Percentiles rank a stretch among this genome's conserved stretches.
These are phyloP conservation scores for Ernsta delagoae DNA, from an alignment of 2,888 invertebrate genomes.

Conservation along the genomic window DNA sequence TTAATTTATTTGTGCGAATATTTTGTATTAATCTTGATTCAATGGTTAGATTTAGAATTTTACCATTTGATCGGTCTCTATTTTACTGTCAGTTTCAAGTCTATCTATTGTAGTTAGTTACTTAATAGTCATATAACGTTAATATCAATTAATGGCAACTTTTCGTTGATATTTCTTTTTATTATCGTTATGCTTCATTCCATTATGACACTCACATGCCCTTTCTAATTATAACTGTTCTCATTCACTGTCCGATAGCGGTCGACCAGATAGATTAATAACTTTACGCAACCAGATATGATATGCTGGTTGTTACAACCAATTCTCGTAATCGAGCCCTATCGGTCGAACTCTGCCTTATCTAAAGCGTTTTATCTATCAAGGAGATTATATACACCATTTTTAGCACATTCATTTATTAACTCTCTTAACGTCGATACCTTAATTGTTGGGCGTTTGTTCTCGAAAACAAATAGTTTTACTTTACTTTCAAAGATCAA, in stretches of 20 bases:
- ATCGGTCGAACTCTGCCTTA: slow-evolving; percentile 36
- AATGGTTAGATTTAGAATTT: too few relatives aligned
- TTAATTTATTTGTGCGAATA: too few relatives aligned
- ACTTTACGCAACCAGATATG: slow-evolving; percentile 35
- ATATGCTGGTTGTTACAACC: slow-evolving; percentile 27
- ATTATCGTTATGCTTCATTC: not conserved
- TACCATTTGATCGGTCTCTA: not conserved
- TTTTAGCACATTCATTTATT: slow-evolving; percentile 14
- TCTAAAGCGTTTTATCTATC: slow-evolving; percentile 35
- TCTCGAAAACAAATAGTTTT: not conserved
- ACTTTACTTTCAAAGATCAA: too few relatives aligned
- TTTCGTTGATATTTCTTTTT: not conserved
- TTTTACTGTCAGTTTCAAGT: not conserved
- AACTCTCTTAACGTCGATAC: not conserved
- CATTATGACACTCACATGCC: slow-evolving; percentile 27
- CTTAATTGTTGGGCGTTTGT: not conserved
- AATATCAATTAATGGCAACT: not conserved
- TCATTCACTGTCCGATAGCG: slow-evolving; percentile 28
- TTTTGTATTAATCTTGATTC: too few relatives aligned
- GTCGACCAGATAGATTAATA: slow-evolving; percentile 29
- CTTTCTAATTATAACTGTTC: slow-evolving; percentile 34
- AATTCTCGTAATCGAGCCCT: slow-evolving; percentile 30
- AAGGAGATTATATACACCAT: slow-evolving; percentile 30
- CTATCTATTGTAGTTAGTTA: not conserved
- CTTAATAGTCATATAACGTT: not conserved